Evolutionary conservation across 92 coral and sea anemone species (phyloP), one percentile per base, ranked within the genome.

Genomic region (Actinostola sp.): DNA sequence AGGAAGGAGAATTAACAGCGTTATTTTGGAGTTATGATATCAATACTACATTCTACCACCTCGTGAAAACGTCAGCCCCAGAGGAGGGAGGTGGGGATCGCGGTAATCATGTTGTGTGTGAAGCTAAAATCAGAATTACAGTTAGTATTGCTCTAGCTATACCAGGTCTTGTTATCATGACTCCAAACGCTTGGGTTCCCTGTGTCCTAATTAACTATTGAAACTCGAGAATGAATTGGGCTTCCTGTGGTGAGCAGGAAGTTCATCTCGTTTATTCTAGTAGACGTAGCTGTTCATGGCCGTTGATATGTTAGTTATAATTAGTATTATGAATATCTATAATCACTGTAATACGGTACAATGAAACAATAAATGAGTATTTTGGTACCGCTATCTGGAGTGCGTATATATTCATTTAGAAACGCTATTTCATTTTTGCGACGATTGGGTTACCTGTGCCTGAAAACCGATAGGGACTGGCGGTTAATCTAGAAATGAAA

Each of bases 321-420:
- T 66, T n/a, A 31, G 33, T 15, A 43, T 16, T 1, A 42, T n/a
- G n/a, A n/a, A n/a, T n/a, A n/a, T n/a, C 7, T 41, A 42, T 23
- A 42, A 64, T 41, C 50, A 67, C 17, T 68, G 62, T 75, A 66
- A 70, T 34, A 23, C 72, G 64, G 72, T 63, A 63, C 66, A 57
- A 64, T 63, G 48, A 51, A 66, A 63, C 59, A 50, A 61, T 39
- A 74, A 75, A 73, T 32, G 34, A 73, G 46, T 61, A 73, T 61
- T 72, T n/a, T 73, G 79, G 72, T 75, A 75, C 81, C 81, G 81
- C 42, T 33, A 17, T 29, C 10, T 34, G 1, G 49, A 12, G 38
- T 57, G 10, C 21, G 2, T 57, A n/a, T 27, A 13, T 29, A 21
- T 30, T 57, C 30, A n/a, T n/a, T n/a, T n/a, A n/a, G n/a, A n/a